Evolutionary conservation across 1,140 invertebrate genomes (phyloP).

Genomic region (Linepithema humile): DNA sequence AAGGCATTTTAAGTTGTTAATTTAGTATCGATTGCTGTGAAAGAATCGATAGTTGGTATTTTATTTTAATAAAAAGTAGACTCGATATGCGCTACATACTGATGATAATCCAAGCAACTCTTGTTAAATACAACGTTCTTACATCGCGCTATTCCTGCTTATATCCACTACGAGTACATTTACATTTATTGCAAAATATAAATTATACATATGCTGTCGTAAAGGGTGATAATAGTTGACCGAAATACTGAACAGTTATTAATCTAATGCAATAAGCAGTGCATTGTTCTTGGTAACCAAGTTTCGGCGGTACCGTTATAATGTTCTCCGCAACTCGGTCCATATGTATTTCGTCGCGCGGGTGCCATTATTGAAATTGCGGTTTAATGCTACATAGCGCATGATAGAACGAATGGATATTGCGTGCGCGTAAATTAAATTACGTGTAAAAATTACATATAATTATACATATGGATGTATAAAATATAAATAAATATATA

Average conservation of each 20-base stretch:
- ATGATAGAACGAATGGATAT: slow-evolving; percentile 14
- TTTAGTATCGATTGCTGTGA: neutral
- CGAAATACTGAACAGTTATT: slow-evolving; percentile 36
- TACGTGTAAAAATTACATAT: neutral
- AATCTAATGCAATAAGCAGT: slow-evolving; percentile 51
- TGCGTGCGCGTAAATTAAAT: slow-evolving; percentile 23
- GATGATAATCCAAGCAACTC: neutral
- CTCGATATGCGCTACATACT: neutral
- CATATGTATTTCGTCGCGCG: slow-evolving; percentile 31
- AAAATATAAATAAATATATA: neutral
- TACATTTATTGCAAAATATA: neutral
- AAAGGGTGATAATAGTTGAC: slow-evolving; percentile 35
- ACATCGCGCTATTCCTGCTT: neutral
- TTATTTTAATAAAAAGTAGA: neutral
- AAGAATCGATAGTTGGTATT: neutral
- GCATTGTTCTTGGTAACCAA: slow-evolving; percentile 50
- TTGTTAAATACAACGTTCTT: too few relatives aligned
- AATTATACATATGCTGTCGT: neutral
- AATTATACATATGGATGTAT: neutral
- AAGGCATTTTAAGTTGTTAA: neutral
- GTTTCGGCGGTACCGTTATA: slow-evolving; percentile 36
- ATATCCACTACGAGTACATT: neutral
- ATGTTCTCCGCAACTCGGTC: slow-evolving; percentile 24
- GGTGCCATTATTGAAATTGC: slow-evolving; percentile 45
- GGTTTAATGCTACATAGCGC: slow-evolving; percentile 20